Evolutionary conservation across 2,888 invertebrate genomes (phyloP), one percentile per base, ranked within the genome.

Genomic region (Himalopsyche kuldschensis): DNA sequence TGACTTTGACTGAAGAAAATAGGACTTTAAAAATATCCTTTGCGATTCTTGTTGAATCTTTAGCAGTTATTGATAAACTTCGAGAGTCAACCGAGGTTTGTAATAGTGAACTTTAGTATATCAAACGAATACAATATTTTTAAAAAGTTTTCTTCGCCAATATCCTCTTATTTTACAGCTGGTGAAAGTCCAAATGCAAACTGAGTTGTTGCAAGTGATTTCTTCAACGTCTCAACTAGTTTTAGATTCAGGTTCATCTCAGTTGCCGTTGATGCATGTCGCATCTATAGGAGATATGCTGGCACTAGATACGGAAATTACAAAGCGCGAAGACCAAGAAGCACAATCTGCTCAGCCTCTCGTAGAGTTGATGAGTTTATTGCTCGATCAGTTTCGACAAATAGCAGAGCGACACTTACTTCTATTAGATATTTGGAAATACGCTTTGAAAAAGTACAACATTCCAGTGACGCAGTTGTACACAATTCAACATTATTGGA

Each of bases 401-500:
- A 95, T 98, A 48, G 94, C 97, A 27, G 93, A 94, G 85, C 94
- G 95, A n/a, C 97, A 97, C 88, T 90, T 93, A 30, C 89, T 94
- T 75, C 92, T 97, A 20, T 89, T 96, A 2, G 94, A 93, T 88
- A 93, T 93, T 87, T 95, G 92, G 88, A 91, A 91, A 86, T 93
- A 94, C 87, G 94, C 94, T 76, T 91, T 91, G n/a, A 92, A 93
- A 86, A 92, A 92, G 80, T 93, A 94, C 88, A 91, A 90, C 84
- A 87, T 92, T n/a, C 90, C 91, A 30, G 80, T 81, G 86, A 88
- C 92, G 77, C 90, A 91, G 81, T 89, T 94, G 76, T 96, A 96
- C 88, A 94, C 94, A 88, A 93, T 95, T 88, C 92, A 94, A 55
- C 96, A 97, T 88, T 97, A 97, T 87, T 98, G 98, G 98, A 94